These are phyloP conservation scores for Mormyrus iriodes DNA, from an alignment of 2,113 vertebrate species.

Conservation along the genomic window DNA sequence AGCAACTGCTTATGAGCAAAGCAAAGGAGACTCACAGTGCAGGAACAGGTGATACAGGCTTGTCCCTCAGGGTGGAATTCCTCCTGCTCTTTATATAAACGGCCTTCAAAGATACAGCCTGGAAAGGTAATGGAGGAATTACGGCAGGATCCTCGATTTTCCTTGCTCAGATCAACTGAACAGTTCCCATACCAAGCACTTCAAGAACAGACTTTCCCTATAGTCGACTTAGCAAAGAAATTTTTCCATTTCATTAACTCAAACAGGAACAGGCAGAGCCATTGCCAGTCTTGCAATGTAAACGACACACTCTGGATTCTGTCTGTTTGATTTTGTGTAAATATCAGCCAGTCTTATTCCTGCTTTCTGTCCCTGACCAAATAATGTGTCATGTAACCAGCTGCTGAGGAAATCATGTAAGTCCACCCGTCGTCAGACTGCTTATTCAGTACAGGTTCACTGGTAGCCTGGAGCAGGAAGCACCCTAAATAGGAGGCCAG, in stretches of 20 bases:
- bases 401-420: not conserved
- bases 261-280: not conserved
- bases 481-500: not conserved
- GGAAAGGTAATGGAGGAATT: conserved; percentile 39
- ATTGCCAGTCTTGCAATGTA: not conserved
- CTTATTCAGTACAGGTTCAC: not conserved
- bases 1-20: not conserved
- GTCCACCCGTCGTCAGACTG: not conserved
- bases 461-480: not conserved
- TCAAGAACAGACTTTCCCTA: not conserved
- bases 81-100: conserved; percentile 81
- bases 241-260: not conserved
- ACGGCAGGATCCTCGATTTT: not conserved
- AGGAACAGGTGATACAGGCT: conserved; percentile 83
- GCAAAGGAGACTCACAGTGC: conserved; percentile 70
- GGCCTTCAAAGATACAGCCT: conserved; percentile 91
- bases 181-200: not conserved
- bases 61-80: conserved; percentile 85
- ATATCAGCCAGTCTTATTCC: not conserved
- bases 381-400: not conserved
- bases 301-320: not conserved
- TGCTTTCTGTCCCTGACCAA: not conserved
- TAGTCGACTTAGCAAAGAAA: not conserved
- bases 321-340: not conserved
- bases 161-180: not conserved